Base-by-base conservation (phyloP, 2,113 vertebrate genomes). In the Corydoras sp. region DNA sequence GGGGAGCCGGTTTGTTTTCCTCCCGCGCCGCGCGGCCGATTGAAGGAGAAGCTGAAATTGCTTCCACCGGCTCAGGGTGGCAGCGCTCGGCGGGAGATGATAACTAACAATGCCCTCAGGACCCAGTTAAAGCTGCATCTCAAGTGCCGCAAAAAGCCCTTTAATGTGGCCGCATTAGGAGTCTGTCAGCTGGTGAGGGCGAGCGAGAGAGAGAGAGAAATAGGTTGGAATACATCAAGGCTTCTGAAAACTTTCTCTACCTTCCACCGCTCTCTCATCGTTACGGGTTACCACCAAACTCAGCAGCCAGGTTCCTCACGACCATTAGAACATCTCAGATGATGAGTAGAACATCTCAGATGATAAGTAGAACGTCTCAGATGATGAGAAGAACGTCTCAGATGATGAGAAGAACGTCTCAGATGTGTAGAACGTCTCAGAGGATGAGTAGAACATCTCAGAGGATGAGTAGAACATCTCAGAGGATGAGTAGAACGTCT, bases 51-150 rank as follows among this genome's bases (percentile, higher is more conserved):
- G 85, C 82, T 88, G 88, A 89, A 92, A 92, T 91, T 82, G 58
- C 88, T 91, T 89, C 91, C 86, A 81, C 63, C 75, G 89, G 91
- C 85, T 53, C 81, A 66, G 13, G 48, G 69, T 48, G 80, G 83
- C 90, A 91, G 24, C 86, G 30, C 86, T 87, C 89, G 89, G 91
- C 92, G 91, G 89, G 91, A 91, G 89, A 92, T 94, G 92, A 93
- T 94, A 91, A 90, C 91, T 93, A 94, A 94, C 92, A 93, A 92
- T 92, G 89, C 93, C 93, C 92, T 43, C 60, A 92, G 92, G 93
- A 93, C 88, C 92, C 93, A 92, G 93, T 95, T 95, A 94, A 93
- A 92, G 90, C 90, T 89, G 86, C 89, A 91, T 92, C 85, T 74
- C 89, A 86, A 84, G 74, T 85, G 80, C 85, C 86, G 77, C 87